Base-by-base conservation (phyloP, 2,888 invertebrate species). In the Nemoura dubitans region DNA sequence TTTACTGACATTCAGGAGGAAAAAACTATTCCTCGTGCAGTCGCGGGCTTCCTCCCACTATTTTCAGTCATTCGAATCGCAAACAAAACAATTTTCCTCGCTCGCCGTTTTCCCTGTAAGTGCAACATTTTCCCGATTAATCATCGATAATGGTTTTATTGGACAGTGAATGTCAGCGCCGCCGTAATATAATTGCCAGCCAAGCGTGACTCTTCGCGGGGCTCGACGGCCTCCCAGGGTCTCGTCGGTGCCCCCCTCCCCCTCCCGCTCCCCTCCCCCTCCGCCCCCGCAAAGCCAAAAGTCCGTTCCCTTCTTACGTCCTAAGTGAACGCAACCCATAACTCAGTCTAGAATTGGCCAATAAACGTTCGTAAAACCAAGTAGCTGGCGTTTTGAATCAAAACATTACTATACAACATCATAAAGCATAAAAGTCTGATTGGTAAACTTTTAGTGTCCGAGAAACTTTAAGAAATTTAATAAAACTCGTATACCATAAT, bases 161-260 rank as follows among this genome's bases (percentile, higher is more conserved):
- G 81, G 81, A n/a, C 81, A 28, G 29, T 30, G 29, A 30, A 81
- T 28, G 28, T 30, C 30, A 27, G 81, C 28, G 30, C 28, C 28
- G 81, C 81, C 28, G 29, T 81, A 81, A 83, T 83, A 83, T 83
- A 83, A 83, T 83, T 83, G 83, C 83, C 83, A 83, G 36, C 83
- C 16, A 42, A 83, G 83, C 83, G 83, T 81, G 81, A 59, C 59
- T 81, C 81, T 16, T 81, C 30, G 29, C 28, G 29, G 29, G 30
- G 81, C 81, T n/a, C 36, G 36, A 36, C 36, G 29, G 81, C 27
- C 30, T 27, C 81, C 30, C 25, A 28, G 29, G 25, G 2, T 26
- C 26, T 80, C 36, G 10, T 36, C 36, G n/a, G n/a, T n/a, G n/a
- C n/a, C n/a, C 28, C 80, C 80, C n/a, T 26, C 28, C 80, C 80